Evolutionary conservation across 2,888 invertebrate genomes (phyloP).

Genomic region (Drosophila paramelanica): DNA sequence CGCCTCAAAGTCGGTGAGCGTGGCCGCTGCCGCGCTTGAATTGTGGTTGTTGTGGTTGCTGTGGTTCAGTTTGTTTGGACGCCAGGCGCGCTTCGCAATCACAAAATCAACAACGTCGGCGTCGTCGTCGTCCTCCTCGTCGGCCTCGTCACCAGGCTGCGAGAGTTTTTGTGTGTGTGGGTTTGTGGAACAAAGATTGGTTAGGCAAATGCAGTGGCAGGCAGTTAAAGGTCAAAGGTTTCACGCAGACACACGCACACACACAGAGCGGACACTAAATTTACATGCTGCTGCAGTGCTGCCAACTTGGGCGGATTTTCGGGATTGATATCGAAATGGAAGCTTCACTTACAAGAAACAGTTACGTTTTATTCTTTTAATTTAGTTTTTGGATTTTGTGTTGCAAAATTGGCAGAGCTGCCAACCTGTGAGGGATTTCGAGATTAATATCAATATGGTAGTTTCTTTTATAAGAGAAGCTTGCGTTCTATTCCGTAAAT

Average conservation of each 20-base stretch:
- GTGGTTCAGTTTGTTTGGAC: constrained; percentile 47
- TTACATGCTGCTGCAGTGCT: constrained; percentile 58
- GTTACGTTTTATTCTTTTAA: neutral
- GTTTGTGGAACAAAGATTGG: constrained; percentile 36
- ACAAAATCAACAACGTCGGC: constrained; percentile 74
- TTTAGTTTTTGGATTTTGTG: neutral
- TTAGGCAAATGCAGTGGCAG: constrained; percentile 59
- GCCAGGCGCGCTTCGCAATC: constrained; percentile 71
- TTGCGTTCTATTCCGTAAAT: too few relatives aligned
- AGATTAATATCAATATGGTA: too few relatives aligned
- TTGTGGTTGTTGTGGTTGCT: constrained; percentile 24
- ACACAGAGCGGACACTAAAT: constrained; percentile 12
- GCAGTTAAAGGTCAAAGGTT: constrained; percentile 42
- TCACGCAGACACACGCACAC: constrained; percentile 23
- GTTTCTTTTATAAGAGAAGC: too few relatives aligned
- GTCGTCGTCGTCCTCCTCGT: constrained; percentile 77
- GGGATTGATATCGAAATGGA: neutral
- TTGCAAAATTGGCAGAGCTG: neutral
- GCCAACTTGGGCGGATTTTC: constrained; percentile 55
- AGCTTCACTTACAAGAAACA: neutral
- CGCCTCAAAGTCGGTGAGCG: constrained; percentile 86
- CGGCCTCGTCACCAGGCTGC: constrained; percentile 83
- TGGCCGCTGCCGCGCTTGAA: constrained; percentile 60
- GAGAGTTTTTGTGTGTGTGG: constrained; percentile 4
- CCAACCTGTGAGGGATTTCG: neutral